Percentiles rank a stretch among this genome's conserved stretches.
Evolutionary conservation across 2,797 vertebrate species (phyloP).

Genomic region (Muscicapa comitata): DNA sequence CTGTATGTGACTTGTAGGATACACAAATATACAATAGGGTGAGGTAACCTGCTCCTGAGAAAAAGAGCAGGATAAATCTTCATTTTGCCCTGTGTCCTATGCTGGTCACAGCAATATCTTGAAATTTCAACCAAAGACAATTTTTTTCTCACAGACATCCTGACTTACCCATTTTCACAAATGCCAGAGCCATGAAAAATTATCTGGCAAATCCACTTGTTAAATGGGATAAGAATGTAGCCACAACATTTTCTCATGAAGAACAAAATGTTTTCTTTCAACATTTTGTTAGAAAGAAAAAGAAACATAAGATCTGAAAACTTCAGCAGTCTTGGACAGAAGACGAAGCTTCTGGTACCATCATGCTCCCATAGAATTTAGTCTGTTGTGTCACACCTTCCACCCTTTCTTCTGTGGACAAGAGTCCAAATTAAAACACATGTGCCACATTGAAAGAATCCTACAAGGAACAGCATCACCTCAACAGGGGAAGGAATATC

Average conservation of each 20-base stretch:
- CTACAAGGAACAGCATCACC: background rate
- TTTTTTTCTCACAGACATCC: background rate
- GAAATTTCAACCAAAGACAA: background rate
- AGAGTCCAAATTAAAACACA: background rate
- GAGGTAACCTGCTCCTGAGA: background rate
- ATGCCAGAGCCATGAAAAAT: background rate
- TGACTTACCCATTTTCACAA: background rate
- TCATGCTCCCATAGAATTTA: background rate
- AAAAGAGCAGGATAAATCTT: background rate
- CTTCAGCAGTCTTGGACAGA: background rate
- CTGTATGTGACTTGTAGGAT: background rate
- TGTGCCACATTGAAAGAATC: background rate
- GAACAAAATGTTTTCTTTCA: background rate
- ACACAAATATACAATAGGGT: background rate
- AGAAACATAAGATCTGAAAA: background rate
- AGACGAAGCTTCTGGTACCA: background rate
- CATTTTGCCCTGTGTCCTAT: background rate
- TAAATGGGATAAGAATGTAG: background rate
- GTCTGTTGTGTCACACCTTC: background rate
- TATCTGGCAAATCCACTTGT: background rate
- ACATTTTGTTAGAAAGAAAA: background rate
- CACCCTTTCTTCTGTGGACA: background rate
- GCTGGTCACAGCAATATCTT: background rate
- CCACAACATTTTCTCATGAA: background rate
- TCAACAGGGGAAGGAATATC: background rate